These are phyloP conservation scores for Tautogolabrus adspersus DNA, from an alignment of 2,113 vertebrate genomes.

Conservation along the genomic window DNA sequence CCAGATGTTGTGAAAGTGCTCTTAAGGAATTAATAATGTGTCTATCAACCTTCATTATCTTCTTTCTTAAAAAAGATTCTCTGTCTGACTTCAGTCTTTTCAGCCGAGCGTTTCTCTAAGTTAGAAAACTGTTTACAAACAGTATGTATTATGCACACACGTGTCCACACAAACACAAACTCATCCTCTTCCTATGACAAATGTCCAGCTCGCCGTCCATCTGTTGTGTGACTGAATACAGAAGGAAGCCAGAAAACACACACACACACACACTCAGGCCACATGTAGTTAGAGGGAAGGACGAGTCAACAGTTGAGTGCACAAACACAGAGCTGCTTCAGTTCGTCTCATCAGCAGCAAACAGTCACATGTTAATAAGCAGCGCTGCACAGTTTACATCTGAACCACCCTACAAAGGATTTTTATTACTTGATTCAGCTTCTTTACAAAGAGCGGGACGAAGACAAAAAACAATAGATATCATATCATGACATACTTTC, in stretches of 20 bases:
- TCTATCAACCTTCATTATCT: too few relatives aligned
- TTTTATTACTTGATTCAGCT: not conserved
- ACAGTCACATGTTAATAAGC: too few relatives aligned
- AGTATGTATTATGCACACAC: not conserved
- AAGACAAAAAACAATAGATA: not conserved
- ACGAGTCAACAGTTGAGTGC: slow-evolving; percentile 28
- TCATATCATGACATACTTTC: not conserved
- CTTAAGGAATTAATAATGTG: too few relatives aligned
- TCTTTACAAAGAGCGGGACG: not conserved
- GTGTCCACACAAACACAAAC: not conserved
- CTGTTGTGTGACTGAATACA: slow-evolving; percentile 25
- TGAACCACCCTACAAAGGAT: too few relatives aligned
- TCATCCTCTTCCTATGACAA: not conserved
- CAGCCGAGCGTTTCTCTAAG: too few relatives aligned
- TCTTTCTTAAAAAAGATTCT: too few relatives aligned
- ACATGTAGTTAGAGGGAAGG: slow-evolving; percentile 18
- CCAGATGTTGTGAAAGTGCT: too few relatives aligned
- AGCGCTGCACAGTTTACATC: too few relatives aligned
- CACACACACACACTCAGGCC: slow-evolving; percentile 23
- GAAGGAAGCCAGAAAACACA: not conserved
- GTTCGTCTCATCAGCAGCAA: not conserved
- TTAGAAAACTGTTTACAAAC: too few relatives aligned
- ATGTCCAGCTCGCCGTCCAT: slow-evolving; percentile 30
- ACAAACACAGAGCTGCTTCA: slow-evolving; percentile 34
- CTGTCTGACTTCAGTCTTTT: too few relatives aligned